phyloP scores from a whole-genome alignment of 1,140 invertebrate species.

The Pseudoatta argentina region DNA sequence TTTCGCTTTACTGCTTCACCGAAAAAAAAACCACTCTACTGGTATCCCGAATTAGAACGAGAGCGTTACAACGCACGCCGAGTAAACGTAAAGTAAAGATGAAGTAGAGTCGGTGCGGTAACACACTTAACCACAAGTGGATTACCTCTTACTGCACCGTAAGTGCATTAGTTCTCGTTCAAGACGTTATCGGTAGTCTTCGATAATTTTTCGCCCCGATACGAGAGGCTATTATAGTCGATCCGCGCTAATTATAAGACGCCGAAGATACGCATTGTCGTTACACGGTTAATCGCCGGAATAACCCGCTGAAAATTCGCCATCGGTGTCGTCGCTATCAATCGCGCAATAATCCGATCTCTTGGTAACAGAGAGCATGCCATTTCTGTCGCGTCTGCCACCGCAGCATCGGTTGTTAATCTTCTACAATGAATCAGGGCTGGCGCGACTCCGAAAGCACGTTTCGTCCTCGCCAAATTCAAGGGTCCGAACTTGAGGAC shows the following conservation, averaged over 20 bases:
- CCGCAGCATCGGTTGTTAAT: conserved; percentile 61
- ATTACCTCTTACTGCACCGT: conserved; percentile 49
- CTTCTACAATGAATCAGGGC: conserved; percentile 63
- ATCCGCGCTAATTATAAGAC: conserved; percentile 28
- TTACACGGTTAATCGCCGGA: not conserved
- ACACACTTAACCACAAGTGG: conserved; percentile 49
- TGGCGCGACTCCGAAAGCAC: conserved; percentile 66
- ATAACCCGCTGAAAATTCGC: conserved; percentile 20
- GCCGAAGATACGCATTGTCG: not conserved
- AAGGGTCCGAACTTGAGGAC: conserved; percentile 70
- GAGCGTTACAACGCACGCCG: conserved; percentile 27
- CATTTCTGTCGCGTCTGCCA: conserved; percentile 50
- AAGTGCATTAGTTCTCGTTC: conserved; percentile 50
- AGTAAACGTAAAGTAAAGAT: conserved; percentile 31
- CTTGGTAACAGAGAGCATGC: conserved; percentile 33
- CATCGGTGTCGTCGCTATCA: not conserved
- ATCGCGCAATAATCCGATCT: conserved; percentile 40
- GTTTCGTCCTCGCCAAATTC: conserved; percentile 63
- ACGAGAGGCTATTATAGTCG: not conserved
- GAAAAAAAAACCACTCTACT: not conserved
- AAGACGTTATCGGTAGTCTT: conserved; percentile 45
- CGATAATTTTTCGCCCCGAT: not conserved
- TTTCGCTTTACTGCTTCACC: not conserved
- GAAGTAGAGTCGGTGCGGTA: conserved; percentile 42
- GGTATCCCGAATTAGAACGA: conserved; percentile 47